Conservation (phyloP, 2,888 invertebrate species). For the Muschampia plurimacula region DNA sequence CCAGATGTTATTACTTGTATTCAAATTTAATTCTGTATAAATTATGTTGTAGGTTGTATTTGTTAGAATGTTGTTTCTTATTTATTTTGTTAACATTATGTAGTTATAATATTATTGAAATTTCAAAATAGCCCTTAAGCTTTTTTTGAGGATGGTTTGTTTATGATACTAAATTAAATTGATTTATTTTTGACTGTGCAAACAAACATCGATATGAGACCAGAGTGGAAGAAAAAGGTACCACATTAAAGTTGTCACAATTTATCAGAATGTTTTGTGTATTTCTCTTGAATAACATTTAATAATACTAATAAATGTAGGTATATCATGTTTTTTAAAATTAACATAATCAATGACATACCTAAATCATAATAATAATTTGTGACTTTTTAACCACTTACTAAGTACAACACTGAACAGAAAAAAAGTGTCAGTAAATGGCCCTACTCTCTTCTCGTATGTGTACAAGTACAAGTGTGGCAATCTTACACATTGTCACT, state of each 20-base stretch:
- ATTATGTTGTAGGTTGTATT: conserved; percentile 6
- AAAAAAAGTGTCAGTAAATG: no score
- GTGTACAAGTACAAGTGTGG: no score
- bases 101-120: not conserved
- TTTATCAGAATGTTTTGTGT: conserved; percentile 41
- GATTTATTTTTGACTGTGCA: conserved; percentile 74
- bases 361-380: no score
- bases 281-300: conserved; percentile 27
- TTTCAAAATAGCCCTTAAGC: not conserved
- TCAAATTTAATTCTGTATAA: not conserved
- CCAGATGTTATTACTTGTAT: conserved; percentile 2
- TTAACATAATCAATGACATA: not conserved
- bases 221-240: conserved; percentile 83
- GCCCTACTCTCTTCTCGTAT: no score
- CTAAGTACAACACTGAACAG: no score
- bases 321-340: conserved; percentile 9
- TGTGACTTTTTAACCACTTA: no score
- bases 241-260: conserved; percentile 39
- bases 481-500: no score
- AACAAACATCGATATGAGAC: conserved; percentile 79
- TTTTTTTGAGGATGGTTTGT: conserved; percentile 11
- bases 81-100: not conserved
- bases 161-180: conserved; percentile 44
- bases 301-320: conserved; percentile 26
- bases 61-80: not conserved